Base-by-base conservation (phyloP, 1,140 invertebrate species). In the Adelges cooleyi region DNA sequence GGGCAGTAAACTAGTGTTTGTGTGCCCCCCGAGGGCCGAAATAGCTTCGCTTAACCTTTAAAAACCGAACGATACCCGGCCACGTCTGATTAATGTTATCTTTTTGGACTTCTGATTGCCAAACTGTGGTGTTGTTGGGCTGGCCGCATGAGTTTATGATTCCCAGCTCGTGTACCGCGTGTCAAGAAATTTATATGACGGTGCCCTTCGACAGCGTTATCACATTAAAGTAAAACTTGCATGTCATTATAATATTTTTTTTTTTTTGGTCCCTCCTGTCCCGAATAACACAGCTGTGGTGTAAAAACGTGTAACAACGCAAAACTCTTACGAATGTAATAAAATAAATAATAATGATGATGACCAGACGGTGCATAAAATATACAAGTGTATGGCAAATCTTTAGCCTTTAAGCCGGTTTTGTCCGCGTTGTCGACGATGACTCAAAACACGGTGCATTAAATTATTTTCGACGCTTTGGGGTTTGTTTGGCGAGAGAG, bases 1-100 rank as follows among this genome's bases (percentile, higher is more conserved):
- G 53, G 11, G 38, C 38, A 56, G 53, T 56, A 56, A 56, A 56
- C 53, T 42, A 56, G 38, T 11, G 22, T 56, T 40, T 17, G 38
- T 33, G 23, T 11, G 53, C 53, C 29, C 33, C 52, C 53, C 23
- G 15, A 56, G 23, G 53, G 53, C 15, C 15, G 17, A 56, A 44
- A 20, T 23, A 56, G 38, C 36, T 44, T 11, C 11, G 29, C 29
- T 11, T 33, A 56, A 56, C 53, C 53, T 56, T 56, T 40, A 56
- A 56, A 56, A 40, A 40, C 36, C 36, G 53, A 40, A 56, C 53
- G 25, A 40, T 56, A 25, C 9, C 9, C 53, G 42, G n/a, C 25
- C 36, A 56, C 42, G 40, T 25, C 53, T 56, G 53, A 56, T 56
- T 56, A 56, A 56, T 54, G 52, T 54, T 54, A n/a, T 53, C 23